Evolutionary conservation across 2,888 invertebrate genomes (phyloP).

Genomic region (Heliconius charithonia): DNA sequence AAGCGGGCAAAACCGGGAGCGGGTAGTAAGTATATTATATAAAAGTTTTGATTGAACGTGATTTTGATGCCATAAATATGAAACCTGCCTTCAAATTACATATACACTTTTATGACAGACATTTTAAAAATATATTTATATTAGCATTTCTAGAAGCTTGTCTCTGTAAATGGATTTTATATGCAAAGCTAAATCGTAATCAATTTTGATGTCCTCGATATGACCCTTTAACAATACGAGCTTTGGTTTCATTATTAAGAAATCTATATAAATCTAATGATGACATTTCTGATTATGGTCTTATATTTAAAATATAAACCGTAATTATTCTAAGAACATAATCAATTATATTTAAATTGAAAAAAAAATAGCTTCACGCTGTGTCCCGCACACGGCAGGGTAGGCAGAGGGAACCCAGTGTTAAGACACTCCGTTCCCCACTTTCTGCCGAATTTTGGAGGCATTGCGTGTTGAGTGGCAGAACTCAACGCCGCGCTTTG

Average conservation of each 20-base stretch:
- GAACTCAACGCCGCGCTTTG: no score
- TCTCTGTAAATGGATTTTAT: background rate
- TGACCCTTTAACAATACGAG: background rate
- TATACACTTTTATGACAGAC: background rate
- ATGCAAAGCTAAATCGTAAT: background rate
- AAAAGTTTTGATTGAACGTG: conserved; percentile 6
- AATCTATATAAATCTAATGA: background rate
- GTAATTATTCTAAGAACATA: no score
- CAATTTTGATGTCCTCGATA: background rate
- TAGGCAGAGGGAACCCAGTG: no score
- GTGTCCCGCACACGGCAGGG: no score
- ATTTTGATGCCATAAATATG: conserved; percentile 10
- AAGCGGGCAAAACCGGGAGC: background rate
- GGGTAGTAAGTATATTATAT: conserved; percentile 9
- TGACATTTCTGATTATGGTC: background rate
- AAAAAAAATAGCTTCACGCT: no score
- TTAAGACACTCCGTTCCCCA: no score
- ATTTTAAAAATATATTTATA: conserved; percentile 12
- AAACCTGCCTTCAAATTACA: background rate
- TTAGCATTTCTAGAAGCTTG: background rate
- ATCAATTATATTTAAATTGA: no score
- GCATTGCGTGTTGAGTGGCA: no score
- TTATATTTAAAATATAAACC: no score
- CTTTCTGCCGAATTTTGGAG: no score
- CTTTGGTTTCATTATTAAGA: background rate